Conservation (phyloP, 2,113 vertebrate genomes). For the Petrocephalus zakoni region DNA sequence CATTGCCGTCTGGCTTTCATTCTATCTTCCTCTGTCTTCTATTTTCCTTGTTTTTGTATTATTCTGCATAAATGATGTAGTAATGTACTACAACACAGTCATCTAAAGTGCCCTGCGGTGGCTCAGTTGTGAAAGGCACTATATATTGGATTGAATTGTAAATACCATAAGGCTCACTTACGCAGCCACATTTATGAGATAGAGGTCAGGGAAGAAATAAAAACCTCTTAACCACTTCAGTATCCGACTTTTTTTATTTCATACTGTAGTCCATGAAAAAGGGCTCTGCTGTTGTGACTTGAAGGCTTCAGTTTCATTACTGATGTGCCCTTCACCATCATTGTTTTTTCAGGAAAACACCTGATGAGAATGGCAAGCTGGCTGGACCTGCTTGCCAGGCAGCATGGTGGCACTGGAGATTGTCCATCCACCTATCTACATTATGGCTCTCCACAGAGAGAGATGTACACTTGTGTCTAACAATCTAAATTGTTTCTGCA, state of each 20-base stretch:
- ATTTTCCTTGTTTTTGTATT: not conserved
- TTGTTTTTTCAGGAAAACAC: not conserved
- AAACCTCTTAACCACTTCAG: not conserved
- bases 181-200: not conserved
- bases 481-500: slow-evolving; percentile 19
- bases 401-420: not conserved
- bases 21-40: no score
- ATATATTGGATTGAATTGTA: not conserved
- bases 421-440: not conserved
- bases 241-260: not conserved
- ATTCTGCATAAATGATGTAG: not conserved
- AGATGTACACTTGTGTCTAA: not conserved
- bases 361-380: not conserved
- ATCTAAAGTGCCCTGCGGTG: not conserved
- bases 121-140: not conserved
- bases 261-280: not conserved
- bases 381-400: not conserved
- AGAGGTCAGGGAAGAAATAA: not conserved
- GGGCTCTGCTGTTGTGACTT: not conserved
- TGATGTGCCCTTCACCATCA: not conserved
- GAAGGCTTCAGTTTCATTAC: not conserved
- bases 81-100: not conserved
- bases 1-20: no score
- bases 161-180: not conserved
- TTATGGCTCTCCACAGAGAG: not conserved